Percentiles rank a stretch among this genome's conserved stretches.
phyloP scores from a whole-genome alignment of 2,888 invertebrate genomes.

The Trichacis sp. region DNA sequence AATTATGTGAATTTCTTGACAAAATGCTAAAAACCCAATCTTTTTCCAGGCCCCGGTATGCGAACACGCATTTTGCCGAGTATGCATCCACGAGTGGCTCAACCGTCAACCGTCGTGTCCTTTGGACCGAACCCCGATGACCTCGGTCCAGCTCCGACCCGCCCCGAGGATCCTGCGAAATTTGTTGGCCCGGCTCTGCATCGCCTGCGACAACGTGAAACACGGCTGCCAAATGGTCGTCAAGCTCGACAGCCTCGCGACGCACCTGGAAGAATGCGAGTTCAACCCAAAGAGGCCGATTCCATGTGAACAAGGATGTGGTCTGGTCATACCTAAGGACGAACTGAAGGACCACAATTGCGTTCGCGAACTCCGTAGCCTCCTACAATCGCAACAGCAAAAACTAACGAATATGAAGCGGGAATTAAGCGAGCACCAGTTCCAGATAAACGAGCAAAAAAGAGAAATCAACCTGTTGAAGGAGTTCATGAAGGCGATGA shows the following conservation, averaged over 20 bases:
- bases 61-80: conserved; percentile 95
- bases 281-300: conserved; percentile 94
- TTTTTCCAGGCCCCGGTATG: conserved; percentile 88
- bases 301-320: conserved; percentile 94
- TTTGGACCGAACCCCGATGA: conserved; percentile 91
- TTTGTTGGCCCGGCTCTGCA: conserved; percentile 87
- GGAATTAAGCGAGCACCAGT: conserved; percentile 86
- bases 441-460: conserved; percentile 90
- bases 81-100: conserved; percentile 96
- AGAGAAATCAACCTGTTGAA: conserved; percentile 89
- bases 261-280: conserved; percentile 92
- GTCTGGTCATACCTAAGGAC: conserved; percentile 94
- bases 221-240: conserved; percentile 88
- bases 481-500: conserved; percentile 94
- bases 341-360: conserved; percentile 95
- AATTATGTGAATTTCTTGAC: too few species aligned
- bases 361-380: conserved; percentile 85
- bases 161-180: conserved; percentile 95
- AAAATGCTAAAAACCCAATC: too few species aligned
- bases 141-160: conserved; percentile 88
- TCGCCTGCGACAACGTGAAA: conserved; percentile 90
- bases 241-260: conserved; percentile 87
- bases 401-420: conserved; percentile 89
- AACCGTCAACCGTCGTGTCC: conserved; percentile 94
- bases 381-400: conserved; percentile 88